Percentiles rank a stretch among this genome's conserved stretches.
These are phyloP conservation scores for Drosophila borealis DNA, from an alignment of 2,888 invertebrate species.

Conservation along the genomic window DNA sequence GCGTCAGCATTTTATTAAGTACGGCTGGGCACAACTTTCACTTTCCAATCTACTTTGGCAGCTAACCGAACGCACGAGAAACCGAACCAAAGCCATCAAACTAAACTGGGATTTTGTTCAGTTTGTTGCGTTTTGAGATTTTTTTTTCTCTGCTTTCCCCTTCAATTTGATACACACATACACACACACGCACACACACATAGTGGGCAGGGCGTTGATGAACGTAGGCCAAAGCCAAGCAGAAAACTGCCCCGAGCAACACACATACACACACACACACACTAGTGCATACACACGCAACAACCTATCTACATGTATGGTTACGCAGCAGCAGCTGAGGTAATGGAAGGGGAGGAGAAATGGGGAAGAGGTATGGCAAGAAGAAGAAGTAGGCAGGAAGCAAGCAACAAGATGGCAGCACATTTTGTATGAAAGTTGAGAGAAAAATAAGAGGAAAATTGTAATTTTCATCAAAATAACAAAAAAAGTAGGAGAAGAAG, in stretches of 20 bases:
- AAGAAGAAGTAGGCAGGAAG: slow-evolving; percentile 40
- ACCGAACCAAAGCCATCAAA: slow-evolving; percentile 52
- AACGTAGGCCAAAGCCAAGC: slow-evolving; percentile 34
- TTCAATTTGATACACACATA: slow-evolving; percentile 65
- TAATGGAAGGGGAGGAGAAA: neutral
- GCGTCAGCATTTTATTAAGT: slow-evolving; percentile 61
- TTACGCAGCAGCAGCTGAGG: slow-evolving; percentile 54
- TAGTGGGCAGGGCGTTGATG: slow-evolving; percentile 45
- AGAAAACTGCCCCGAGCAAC: slow-evolving; percentile 52
- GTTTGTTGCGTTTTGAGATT: slow-evolving; percentile 76
- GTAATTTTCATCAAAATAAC: slow-evolving; percentile 83
- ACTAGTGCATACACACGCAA: neutral
- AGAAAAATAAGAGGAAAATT: slow-evolving; percentile 80
- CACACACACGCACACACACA: slow-evolving; percentile 14
- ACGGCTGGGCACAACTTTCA: slow-evolving; percentile 44
- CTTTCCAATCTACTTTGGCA: slow-evolving; percentile 50
- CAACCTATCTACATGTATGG: slow-evolving; percentile 45
- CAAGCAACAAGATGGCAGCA: slow-evolving; percentile 76
- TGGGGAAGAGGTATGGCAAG: slow-evolving; percentile 1
- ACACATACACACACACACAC: slow-evolving; percentile 31
- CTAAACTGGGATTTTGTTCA: slow-evolving; percentile 73
- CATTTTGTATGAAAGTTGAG: slow-evolving; percentile 74
- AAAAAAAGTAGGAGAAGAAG: slow-evolving; percentile 34
- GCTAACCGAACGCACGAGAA: slow-evolving; percentile 26
- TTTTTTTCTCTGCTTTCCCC: slow-evolving; percentile 42